Evolutionary conservation across 2,888 invertebrate genomes (phyloP).

Genomic region (Zaprionus lineosus): DNA sequence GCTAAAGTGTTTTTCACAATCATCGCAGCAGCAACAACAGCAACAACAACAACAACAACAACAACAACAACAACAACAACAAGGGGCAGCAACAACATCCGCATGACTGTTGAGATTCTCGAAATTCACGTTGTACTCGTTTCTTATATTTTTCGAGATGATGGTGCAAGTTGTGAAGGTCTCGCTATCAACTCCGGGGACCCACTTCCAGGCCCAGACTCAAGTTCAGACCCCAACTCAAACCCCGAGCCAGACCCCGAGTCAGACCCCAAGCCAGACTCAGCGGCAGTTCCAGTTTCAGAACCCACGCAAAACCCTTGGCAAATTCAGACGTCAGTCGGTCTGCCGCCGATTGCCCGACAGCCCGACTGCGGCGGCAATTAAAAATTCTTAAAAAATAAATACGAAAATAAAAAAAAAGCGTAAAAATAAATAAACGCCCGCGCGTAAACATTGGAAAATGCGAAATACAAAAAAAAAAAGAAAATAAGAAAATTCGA

Average conservation of each 20-base stretch:
- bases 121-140: slow-evolving; percentile 44
- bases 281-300: not conserved
- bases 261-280: not conserved
- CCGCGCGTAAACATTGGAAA: slow-evolving; percentile 45
- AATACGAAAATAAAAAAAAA: slow-evolving; percentile 17
- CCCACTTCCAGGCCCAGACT: not conserved
- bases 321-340: slow-evolving; percentile 51
- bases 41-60: not conserved
- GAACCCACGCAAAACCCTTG: too few species aligned
- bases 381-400: slow-evolving; percentile 62
- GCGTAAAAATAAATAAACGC: not conserved
- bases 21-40: slow-evolving; percentile 11
- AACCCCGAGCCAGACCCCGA: not conserved
- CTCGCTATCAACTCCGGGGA: slow-evolving; percentile 11
- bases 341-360: slow-evolving; percentile 58
- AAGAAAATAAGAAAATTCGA: too few species aligned
- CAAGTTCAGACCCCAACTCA: not conserved
- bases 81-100: too few species aligned
- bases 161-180: slow-evolving; percentile 51
- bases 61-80: not conserved
- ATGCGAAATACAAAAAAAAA: too few species aligned
- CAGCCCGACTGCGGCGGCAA: slow-evolving; percentile 46
- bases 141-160: slow-evolving; percentile 30
- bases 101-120: slow-evolving; percentile 37
- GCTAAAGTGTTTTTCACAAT: slow-evolving; percentile 64